Conservation (phyloP, 2,113 vertebrate genomes). For the Tragulus kanchil region DNA sequence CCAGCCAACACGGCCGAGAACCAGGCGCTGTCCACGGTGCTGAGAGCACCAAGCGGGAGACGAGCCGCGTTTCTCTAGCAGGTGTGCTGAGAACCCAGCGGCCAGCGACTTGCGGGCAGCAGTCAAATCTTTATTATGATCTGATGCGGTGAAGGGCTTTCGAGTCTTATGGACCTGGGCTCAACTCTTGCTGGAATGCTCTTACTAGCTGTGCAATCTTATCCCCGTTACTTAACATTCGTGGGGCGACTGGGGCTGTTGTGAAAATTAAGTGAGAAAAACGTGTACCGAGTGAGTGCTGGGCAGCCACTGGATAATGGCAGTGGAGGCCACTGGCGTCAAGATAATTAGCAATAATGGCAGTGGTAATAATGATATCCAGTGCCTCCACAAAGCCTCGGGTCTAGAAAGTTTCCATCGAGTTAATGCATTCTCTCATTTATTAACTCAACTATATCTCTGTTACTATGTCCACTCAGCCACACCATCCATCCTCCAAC, state of each 20-base stretch:
- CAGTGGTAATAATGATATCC: no score
- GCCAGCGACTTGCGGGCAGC: not conserved
- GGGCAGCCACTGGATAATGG: not conserved
- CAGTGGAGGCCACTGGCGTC: no score
- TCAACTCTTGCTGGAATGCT: not conserved
- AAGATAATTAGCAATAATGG: no score
- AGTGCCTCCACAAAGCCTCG: not conserved
- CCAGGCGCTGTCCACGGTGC: conserved; percentile 66
- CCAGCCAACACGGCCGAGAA: rapidly evolving
- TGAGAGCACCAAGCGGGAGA: not conserved
- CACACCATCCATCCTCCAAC: not conserved
- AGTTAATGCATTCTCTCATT: not conserved
- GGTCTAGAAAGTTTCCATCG: not conserved
- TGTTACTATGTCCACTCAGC: not conserved
- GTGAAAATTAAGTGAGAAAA: not conserved
- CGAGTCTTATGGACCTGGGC: not conserved
- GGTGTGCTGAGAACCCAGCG: not conserved
- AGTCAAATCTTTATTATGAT: not conserved
- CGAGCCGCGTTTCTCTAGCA: not conserved
- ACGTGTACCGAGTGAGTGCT: not conserved
- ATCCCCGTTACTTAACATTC: not conserved
- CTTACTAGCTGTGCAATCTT: not conserved
- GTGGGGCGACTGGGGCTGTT: not conserved
- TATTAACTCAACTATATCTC: not conserved
- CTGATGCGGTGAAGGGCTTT: not conserved